These are phyloP conservation scores for Lacanobia oleracea DNA, from an alignment of 2,888 invertebrate species.

Conservation along the genomic window DNA sequence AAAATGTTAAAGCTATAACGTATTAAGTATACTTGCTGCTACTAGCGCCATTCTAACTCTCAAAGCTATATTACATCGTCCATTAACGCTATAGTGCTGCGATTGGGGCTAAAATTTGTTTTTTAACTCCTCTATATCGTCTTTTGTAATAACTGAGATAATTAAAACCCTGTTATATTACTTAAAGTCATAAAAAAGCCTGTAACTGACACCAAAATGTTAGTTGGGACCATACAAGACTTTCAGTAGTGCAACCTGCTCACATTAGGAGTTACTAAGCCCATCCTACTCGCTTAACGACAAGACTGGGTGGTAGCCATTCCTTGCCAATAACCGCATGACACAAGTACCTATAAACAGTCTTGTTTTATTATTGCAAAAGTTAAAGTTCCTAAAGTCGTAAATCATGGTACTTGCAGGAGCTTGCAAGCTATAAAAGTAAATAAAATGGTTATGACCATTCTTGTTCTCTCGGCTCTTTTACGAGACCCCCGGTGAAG, in stretches of 20 bases:
- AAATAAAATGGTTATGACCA: conserved; percentile 58
- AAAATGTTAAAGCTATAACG: no score
- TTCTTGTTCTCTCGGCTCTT: conserved; percentile 38
- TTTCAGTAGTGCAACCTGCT: neutral
- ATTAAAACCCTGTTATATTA: no score
- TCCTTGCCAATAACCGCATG: conserved; percentile 9
- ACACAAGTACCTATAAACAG: conserved; percentile 46
- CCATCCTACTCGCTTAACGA: neutral
- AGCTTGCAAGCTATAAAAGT: conserved; percentile 59
- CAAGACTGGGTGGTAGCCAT: neutral
- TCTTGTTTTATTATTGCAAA: conserved; percentile 46
- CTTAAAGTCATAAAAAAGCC: no score
- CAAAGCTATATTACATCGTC: no score
- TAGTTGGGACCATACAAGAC: no score
- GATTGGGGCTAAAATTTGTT: no score
- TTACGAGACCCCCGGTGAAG: conserved; percentile 47
- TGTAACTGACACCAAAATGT: no score
- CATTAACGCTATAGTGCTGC: no score
- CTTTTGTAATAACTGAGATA: no score
- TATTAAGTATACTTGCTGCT: no score
- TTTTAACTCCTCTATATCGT: no score
- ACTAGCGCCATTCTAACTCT: no score
- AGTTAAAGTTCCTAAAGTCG: conserved; percentile 35
- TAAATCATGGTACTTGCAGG: conserved; percentile 51
- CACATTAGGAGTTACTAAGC: neutral